phyloP scores from a whole-genome alignment of 2,888 invertebrate species.

The Aricia artaxerxes region DNA sequence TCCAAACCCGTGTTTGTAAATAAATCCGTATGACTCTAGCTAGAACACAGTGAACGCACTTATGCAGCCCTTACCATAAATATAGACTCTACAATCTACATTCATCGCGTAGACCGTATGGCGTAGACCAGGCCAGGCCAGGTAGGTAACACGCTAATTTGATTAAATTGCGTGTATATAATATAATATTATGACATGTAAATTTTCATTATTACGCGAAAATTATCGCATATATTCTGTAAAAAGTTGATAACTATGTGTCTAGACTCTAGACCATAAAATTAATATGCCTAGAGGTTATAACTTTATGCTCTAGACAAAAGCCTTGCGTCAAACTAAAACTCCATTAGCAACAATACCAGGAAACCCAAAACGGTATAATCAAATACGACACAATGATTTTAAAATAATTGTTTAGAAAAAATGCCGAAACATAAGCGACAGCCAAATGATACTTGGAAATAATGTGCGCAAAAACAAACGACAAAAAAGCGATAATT shows the following conservation, averaged over 20 bases:
- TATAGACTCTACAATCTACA: too few species aligned
- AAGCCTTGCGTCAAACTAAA: background rate
- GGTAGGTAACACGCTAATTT: too few species aligned
- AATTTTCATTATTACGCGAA: background rate
- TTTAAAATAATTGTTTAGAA: background rate
- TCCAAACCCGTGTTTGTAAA: too few species aligned
- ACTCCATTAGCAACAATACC: background rate
- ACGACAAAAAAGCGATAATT: background rate
- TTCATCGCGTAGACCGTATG: too few species aligned
- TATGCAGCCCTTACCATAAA: too few species aligned
- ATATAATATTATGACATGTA: background rate
- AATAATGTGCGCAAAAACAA: background rate
- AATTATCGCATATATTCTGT: background rate
- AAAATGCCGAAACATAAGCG: background rate
- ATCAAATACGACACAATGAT: constrained; percentile 1
- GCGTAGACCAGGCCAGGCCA: too few species aligned
- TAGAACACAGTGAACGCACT: too few species aligned
- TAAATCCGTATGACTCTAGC: too few species aligned
- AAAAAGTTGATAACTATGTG: background rate
- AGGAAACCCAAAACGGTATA: background rate
- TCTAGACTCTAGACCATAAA: too few species aligned
- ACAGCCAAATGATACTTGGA: background rate
- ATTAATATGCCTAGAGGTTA: background rate
- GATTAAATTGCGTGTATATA: too few species aligned
- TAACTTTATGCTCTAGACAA: background rate